phyloP scores from a whole-genome alignment of 2,113 vertebrate species.

The Paedocypris sp. region DNA sequence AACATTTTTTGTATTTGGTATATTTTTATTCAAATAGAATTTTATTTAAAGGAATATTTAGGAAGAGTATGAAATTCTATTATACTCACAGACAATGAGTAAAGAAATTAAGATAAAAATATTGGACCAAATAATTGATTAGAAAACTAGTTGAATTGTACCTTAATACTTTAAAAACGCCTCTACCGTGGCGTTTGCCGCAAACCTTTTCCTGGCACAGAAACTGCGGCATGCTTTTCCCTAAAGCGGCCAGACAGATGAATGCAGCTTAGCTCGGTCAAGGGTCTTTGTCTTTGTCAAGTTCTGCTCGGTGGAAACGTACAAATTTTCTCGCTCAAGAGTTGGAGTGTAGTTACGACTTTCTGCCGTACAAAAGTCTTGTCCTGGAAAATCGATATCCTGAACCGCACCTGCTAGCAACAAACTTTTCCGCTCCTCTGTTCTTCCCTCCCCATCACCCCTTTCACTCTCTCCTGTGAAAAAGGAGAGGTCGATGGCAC shows the following conservation, averaged over 20 bases:
- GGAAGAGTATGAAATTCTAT: too few species aligned
- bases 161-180: too few species aligned
- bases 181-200: conserved; percentile 6
- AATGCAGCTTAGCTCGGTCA: conserved; percentile 17
- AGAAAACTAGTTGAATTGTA: too few species aligned
- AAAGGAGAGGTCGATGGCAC: not conserved
- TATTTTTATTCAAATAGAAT: too few species aligned
- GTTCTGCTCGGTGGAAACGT: not conserved
- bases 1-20: too few species aligned
- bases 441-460: too few species aligned
- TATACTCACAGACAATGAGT: too few species aligned
- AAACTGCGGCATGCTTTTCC: not conserved
- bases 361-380: conserved; percentile 6
- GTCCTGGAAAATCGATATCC: conserved; percentile 19
- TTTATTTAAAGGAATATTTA: too few species aligned
- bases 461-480: too few species aligned
- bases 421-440: conserved; percentile 15
- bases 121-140: too few species aligned
- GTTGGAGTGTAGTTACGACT: conserved; percentile 5
- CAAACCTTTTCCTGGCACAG: not conserved
- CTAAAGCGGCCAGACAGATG: not conserved
- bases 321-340: not conserved
- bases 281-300: conserved; percentile 15
- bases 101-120: too few species aligned
- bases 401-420: conserved; percentile 10